phyloP scores from a whole-genome alignment of 2,888 invertebrate species.

The Stomorhina lunata region DNA sequence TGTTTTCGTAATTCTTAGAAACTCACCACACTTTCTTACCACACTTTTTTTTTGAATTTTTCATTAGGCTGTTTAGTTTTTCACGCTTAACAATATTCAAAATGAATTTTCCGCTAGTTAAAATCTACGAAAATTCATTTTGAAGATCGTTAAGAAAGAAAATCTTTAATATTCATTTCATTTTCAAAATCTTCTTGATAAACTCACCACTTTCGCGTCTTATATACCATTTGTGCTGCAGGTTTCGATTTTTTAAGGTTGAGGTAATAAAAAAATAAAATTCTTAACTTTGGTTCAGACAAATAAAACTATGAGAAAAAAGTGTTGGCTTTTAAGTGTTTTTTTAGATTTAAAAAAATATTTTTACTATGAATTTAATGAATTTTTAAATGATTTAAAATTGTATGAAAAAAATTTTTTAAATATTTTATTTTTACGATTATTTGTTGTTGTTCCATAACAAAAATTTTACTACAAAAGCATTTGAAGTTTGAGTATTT shows the following conservation, averaged over 20 bases:
- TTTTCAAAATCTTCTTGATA: not conserved
- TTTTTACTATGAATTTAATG: slow-evolving; percentile 36
- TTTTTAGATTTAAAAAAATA: not conserved
- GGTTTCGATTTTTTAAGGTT: not conserved
- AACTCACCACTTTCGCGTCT: slow-evolving; percentile 25
- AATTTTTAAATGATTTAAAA: slow-evolving; percentile 9
- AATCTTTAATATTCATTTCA: slow-evolving; percentile 36
- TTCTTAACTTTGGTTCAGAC: not conserved
- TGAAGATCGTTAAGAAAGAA: slow-evolving; percentile 70
- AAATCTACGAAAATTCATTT: slow-evolving; percentile 70
- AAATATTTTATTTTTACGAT: slow-evolving; percentile 5
- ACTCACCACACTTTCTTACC: slow-evolving; percentile 54
- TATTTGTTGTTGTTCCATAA: slow-evolving; percentile 5
- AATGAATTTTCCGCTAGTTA: slow-evolving; percentile 69
- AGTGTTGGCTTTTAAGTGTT: slow-evolving; percentile 7
- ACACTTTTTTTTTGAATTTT: not conserved
- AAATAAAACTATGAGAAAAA: slow-evolving; percentile 4
- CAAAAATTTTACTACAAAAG: slow-evolving; percentile 51
- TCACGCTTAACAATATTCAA: slow-evolving; percentile 70
- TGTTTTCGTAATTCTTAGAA: slow-evolving; percentile 14
- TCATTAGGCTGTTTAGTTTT: slow-evolving; percentile 59
- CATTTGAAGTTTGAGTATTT: slow-evolving; percentile 45
- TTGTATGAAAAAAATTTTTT: slow-evolving; percentile 12
- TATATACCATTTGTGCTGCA: not conserved
- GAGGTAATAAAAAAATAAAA: not conserved